Base-by-base conservation (phyloP, 2,888 invertebrate genomes). In the Maniola hyperantus region DNA sequence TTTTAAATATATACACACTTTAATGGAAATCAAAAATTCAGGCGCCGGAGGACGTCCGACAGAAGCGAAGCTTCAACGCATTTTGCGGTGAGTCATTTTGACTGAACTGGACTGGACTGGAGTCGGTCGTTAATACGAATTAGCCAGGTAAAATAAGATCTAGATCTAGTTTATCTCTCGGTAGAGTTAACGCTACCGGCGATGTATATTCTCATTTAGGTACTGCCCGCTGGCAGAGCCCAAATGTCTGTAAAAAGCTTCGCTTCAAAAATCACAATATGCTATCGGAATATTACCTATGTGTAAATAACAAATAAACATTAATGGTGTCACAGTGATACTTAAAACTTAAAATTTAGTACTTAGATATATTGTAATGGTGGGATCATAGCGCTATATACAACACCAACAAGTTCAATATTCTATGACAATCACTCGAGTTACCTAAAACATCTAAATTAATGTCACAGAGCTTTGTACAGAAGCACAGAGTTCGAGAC, bases 361-460 rank as follows among this genome's bases (percentile, higher is more conserved):
- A 88, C 90, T 89, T 89, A 91, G 83, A 89, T 85, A 88, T 90
- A 91, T 88, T 91, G 83, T 83, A 86, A 91, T 92, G 92, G 92
- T 92, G 92, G 92, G 92, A 91, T 91, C 87, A 85, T 88, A 91
- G 85, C 85, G 91, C 85, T 91, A 92, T 91, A 86, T 91, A 91
- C 89, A 91, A 87, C 88, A 89, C 90, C 89, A 84, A 89, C 88
- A 85, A 84, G 84, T 88, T 86, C 81, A 87, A 83, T 87, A 88
- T 89, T 87, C 87, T 85, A 87, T 85, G 79, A 88, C 87, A 88
- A 89, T 89, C 90, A 88, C 86, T 88, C 89, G 85, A 89, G 88
- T 89, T 88, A 79, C 88, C 89, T 89, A 90, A 84, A 78, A 77
- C 83, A 76, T 80, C 81, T 82, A 82, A 76, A 68, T 60, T 59